These are phyloP conservation scores for Cylas formicarius DNA, from an alignment of 1,140 invertebrate genomes.

Conservation along the genomic window DNA sequence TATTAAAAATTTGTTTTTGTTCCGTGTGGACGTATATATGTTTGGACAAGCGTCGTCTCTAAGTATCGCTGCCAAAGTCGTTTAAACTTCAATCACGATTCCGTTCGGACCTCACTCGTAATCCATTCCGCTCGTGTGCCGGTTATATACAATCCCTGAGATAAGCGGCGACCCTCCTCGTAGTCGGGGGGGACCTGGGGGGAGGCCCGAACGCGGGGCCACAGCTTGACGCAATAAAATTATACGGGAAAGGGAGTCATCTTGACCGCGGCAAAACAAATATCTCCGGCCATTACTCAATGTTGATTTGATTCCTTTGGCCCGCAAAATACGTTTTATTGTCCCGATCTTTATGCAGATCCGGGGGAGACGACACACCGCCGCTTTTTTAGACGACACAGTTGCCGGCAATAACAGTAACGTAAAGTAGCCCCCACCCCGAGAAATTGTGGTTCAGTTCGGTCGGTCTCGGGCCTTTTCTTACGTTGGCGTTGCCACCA, in stretches of 20 bases:
- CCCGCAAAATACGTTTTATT: constrained; percentile 30
- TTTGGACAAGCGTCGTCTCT: no score
- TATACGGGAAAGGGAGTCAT: constrained; percentile 21
- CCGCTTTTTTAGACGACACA: constrained; percentile 26
- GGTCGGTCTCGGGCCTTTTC: constrained; percentile 35
- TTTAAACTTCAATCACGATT: no score
- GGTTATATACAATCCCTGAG: constrained; percentile 12
- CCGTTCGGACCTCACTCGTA: no score
- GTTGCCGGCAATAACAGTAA: constrained; percentile 27
- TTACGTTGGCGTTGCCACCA: no score
- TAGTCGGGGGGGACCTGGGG: constrained; percentile 15
- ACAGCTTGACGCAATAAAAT: constrained; percentile 18
- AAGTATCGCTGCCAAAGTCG: no score
- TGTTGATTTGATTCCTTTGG: constrained; percentile 27
- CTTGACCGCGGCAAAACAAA: constrained; percentile 25
- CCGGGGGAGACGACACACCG: constrained; percentile 11
- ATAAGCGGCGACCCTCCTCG: constrained; percentile 13
- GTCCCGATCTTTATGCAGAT: constrained; percentile 27
- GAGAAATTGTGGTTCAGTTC: constrained; percentile 10
- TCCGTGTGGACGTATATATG: no score
- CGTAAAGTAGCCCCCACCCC: constrained; percentile 12
- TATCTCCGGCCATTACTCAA: constrained; percentile 24
- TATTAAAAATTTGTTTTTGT: no score
- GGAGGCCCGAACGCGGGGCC: constrained; percentile 11
- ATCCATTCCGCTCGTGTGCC: constrained; percentile 15